Evolutionary conservation across 2,888 invertebrate genomes (phyloP).

Genomic region (Kuschelorhynchus macadamiae): DNA sequence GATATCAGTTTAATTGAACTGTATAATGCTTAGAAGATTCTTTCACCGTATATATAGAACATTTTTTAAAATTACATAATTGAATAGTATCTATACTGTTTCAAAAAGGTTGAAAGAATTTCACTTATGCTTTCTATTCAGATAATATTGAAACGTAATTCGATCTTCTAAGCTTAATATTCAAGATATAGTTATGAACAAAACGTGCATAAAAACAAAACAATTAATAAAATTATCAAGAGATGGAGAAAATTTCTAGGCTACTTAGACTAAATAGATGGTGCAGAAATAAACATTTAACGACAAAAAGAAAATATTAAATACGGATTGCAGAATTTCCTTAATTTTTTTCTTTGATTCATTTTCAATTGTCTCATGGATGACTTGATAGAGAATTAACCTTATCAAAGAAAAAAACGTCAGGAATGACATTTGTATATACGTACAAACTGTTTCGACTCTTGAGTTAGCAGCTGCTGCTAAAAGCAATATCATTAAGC

Average conservation of each 20-base stretch:
- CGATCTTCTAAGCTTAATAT: conserved; percentile 2
- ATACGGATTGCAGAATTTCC: background rate
- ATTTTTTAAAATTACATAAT: too few species aligned
- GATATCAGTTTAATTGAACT: too few species aligned
- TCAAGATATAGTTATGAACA: too few species aligned
- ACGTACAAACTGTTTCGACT: conserved; percentile 12
- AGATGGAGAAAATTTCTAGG: background rate
- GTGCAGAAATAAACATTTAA: conserved; percentile 15
- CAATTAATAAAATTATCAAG: background rate
- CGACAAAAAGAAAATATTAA: background rate
- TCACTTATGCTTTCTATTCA: too few species aligned
- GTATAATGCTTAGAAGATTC: background rate
- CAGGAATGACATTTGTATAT: background rate
- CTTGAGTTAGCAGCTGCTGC: background rate
- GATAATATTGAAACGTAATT: too few species aligned
- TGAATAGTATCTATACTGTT: too few species aligned
- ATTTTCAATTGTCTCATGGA: background rate
- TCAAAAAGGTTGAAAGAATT: too few species aligned
- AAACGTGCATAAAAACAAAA: conserved; percentile 7
- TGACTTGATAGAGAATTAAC: too few species aligned
- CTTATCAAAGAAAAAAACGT: conserved; percentile 4
- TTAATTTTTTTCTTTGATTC: background rate
- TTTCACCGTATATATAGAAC: background rate
- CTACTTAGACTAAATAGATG: conserved; percentile 17
- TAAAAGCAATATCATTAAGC: conserved; percentile 1